Evolutionary conservation across 2,797 vertebrate genomes (phyloP).

Genomic region (Tadarida brasiliensis): DNA sequence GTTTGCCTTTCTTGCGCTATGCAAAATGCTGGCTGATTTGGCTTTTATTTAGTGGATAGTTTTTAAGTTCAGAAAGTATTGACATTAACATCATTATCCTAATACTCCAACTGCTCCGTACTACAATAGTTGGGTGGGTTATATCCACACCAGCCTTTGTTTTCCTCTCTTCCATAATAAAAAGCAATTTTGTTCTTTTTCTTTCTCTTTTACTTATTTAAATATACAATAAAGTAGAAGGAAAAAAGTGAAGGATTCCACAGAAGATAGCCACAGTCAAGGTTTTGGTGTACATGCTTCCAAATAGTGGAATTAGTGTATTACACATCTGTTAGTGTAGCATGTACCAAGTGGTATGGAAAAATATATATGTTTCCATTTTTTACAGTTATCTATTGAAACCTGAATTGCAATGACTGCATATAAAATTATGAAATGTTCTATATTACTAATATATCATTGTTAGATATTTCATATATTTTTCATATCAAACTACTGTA

Average conservation of each 20-base stretch:
- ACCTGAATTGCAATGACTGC: neutral
- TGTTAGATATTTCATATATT: neutral
- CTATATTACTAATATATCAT: neutral
- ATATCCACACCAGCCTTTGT: neutral
- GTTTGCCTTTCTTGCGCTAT: neutral
- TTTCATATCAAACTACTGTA: neutral
- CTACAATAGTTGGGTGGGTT: neutral
- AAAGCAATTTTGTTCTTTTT: neutral
- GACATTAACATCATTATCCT: neutral
- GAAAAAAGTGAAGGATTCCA: neutral
- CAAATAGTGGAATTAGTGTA: neutral
- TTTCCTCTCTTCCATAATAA: neutral
- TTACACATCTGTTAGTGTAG: neutral
- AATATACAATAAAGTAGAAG: neutral
- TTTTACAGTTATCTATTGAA: neutral
- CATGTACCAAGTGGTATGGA: neutral
- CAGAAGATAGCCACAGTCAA: neutral
- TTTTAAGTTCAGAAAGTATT: neutral
- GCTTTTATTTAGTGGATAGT: neutral
- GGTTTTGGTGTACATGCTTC: neutral
- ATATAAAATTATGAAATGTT: neutral
- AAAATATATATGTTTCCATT: neutral
- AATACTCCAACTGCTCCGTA: accelerated
- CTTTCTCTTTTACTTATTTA: neutral
- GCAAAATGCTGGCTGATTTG: neutral